Conservation (phyloP, 2,888 invertebrate genomes). For the Conops quadrifasciatus region DNA sequence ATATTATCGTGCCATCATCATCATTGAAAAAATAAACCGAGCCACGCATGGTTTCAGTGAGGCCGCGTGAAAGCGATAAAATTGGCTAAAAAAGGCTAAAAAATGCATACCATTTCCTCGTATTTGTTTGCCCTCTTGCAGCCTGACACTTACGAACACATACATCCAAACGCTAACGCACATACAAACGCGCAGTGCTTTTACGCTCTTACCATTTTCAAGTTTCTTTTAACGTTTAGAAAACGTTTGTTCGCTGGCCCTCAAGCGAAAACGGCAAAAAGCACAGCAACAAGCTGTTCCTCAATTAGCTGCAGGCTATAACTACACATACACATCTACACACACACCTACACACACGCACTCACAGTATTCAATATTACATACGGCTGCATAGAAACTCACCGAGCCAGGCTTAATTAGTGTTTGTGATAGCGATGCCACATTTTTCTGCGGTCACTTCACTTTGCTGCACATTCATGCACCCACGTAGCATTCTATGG, state of each 20-base stretch:
- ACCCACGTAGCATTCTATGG: no score
- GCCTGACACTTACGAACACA: not conserved
- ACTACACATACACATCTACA: not conserved
- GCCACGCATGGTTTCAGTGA: no score
- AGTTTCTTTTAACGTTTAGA: not conserved
- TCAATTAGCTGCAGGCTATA: constrained; percentile 27
- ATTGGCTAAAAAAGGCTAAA: no score
- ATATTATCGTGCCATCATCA: no score
- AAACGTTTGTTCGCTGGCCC: not conserved
- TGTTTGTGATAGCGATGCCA: constrained; percentile 30
- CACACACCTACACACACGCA: not conserved
- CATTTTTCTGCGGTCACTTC: constrained; percentile 28
- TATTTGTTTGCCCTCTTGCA: no score
- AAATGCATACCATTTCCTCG: no score
- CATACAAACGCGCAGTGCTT: not conserved
- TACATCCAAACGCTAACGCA: not conserved
- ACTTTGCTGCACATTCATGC: not conserved
- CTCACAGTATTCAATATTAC: no score
- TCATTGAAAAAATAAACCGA: no score
- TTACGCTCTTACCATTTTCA: not conserved
- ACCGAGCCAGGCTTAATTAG: constrained; percentile 30
- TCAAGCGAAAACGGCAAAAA: not conserved
- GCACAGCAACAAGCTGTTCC: constrained; percentile 13
- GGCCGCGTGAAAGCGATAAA: no score
- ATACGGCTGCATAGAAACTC: not conserved